Percentiles rank a stretch among this genome's conserved stretches.
These are phyloP conservation scores for Scaptomyza montana DNA, from an alignment of 1,140 invertebrate species.

Conservation along the genomic window DNA sequence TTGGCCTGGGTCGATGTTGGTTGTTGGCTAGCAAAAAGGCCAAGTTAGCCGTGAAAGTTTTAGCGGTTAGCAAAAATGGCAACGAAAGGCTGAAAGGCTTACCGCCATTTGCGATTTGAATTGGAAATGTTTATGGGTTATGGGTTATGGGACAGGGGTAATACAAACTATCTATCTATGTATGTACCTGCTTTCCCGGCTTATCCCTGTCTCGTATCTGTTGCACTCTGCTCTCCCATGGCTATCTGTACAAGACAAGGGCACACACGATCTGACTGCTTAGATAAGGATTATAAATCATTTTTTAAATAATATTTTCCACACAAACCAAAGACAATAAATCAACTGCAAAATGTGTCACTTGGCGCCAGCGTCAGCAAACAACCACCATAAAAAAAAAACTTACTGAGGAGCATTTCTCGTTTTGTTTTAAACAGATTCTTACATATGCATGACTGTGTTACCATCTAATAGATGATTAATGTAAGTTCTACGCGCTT, in stretches of 20 bases:
- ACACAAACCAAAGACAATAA: constrained; percentile 69
- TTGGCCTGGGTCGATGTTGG: constrained; percentile 36
- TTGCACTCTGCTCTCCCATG: constrained; percentile 28
- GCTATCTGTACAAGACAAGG: constrained; percentile 23
- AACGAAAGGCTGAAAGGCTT: constrained; percentile 23
- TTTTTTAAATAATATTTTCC: constrained; percentile 72
- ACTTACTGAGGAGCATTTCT: no score
- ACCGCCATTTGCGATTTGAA: constrained; percentile 34
- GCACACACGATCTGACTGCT: constrained; percentile 65
- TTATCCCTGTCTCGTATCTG: constrained; percentile 20
- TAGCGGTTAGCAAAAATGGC: constrained; percentile 11
- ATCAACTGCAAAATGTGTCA: constrained; percentile 78
- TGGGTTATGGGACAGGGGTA: neutral
- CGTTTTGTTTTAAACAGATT: constrained; percentile 52
- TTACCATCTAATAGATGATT: constrained; percentile 66
- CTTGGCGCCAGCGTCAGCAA: constrained; percentile 62
- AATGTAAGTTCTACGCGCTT: constrained; percentile 71
- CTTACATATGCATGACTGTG: constrained; percentile 65
- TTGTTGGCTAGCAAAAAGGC: constrained; percentile 4
- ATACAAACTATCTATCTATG: neutral
- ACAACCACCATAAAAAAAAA: constrained; percentile 47
- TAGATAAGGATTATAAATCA: constrained; percentile 81
- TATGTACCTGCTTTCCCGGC: constrained; percentile 13
- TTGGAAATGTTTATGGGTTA: neutral
- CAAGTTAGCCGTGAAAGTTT: constrained; percentile 58